Percentiles rank a stretch among this genome's conserved stretches.
phyloP scores from a whole-genome alignment of 1,140 invertebrate species.

The Vanessa atalanta region DNA sequence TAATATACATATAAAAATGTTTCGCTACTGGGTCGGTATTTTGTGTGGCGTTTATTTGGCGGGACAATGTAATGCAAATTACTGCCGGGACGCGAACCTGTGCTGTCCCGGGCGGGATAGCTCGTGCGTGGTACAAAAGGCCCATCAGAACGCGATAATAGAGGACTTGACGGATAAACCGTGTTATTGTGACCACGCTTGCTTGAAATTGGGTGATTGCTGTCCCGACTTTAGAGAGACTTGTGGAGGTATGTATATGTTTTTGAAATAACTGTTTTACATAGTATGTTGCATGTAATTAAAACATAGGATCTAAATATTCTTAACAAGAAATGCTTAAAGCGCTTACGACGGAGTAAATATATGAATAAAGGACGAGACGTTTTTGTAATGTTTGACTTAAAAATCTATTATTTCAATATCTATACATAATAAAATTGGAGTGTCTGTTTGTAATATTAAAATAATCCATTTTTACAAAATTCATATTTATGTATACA shows the following conservation, averaged over 20 bases:
- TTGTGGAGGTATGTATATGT: slow-evolving; percentile 86
- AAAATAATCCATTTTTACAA: too few species aligned
- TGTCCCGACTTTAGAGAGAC: slow-evolving; percentile 92
- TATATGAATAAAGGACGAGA: too few species aligned
- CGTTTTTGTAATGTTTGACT: too few species aligned
- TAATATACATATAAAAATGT: slow-evolving; percentile 43
- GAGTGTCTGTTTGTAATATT: too few species aligned
- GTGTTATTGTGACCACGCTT: slow-evolving; percentile 94
- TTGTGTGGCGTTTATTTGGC: slow-evolving; percentile 62
- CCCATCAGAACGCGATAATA: slow-evolving; percentile 90
- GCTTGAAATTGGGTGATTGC: slow-evolving; percentile 92
- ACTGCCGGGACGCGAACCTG: slow-evolving; percentile 87
- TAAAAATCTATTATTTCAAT: too few species aligned
- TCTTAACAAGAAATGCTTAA: too few species aligned
- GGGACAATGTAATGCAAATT: slow-evolving; percentile 74
- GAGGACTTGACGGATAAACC: slow-evolving; percentile 90
- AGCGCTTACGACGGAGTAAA: too few species aligned
- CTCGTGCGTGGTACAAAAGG: slow-evolving; percentile 92
- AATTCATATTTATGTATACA: too few species aligned
- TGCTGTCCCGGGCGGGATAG: slow-evolving; percentile 91
- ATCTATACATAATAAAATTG: too few species aligned
- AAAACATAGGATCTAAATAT: too few species aligned
- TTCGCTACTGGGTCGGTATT: slow-evolving; percentile 65
- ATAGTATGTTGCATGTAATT: too few species aligned
- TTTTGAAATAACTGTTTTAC: too few species aligned